Evolutionary conservation across 2,888 invertebrate genomes (phyloP), one percentile per base, ranked within the genome.

Genomic region (Terebella lapidaria): DNA sequence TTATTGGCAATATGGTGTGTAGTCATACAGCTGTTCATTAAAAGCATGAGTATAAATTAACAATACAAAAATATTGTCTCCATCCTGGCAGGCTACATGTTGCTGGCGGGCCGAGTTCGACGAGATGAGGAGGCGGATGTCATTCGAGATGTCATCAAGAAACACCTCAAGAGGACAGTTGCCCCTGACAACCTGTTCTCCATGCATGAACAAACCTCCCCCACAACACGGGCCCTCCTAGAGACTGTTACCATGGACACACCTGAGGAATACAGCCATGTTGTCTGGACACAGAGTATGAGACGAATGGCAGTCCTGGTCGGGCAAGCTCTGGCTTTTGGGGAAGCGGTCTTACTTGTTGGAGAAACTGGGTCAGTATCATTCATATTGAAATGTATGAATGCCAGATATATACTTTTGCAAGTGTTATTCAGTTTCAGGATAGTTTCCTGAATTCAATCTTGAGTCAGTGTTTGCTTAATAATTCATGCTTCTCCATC

Each of bases 211-310:
- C 70, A 79, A 24, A 90, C 91, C 0, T 94, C 94, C 0, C 79
- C 86, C 0, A 91, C 92, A 0, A 92, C 93, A 0, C 66, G 59
- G 4, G 47, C 49, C 20, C 56, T 66, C n/a, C 61, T 68, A 47
- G 26, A 61, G 5, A 15, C 47, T 1, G 35, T 66, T 1, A 46
- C 54, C 3, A 2, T 2, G 30, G 42, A 35, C 20, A 45, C 54
- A n/a, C 55, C 55, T 29, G 64, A 58, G 3, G 85, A 84, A 30
- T 90, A 90, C 73, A 82, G 84, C 2, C 90, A 94, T 74, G 86
- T 99, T 24, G 94, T 97, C 0, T 95, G 96, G 94, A 99, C 99
- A 0, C 88, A 86, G 68, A 91, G 91, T 72, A 91, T 96, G 90
- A 85, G 93, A 56, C 76, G 85, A 65, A 79, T 87, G 71, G 84